Evolutionary conservation across 2,888 invertebrate species (phyloP).

Genomic region (Sinohyriopsis cumingii): DNA sequence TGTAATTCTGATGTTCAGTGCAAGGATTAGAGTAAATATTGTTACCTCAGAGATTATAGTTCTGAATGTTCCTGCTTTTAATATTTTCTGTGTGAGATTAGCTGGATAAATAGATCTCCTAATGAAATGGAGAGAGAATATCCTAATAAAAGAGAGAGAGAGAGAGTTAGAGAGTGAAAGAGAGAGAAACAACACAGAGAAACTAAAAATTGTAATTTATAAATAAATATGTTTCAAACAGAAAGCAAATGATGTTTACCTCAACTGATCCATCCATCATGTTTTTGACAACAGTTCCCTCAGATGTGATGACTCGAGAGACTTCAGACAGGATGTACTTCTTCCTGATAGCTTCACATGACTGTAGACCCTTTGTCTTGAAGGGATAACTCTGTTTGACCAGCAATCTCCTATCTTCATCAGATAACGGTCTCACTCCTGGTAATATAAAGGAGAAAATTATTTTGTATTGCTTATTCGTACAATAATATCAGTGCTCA

Average conservation of each 20-base stretch:
- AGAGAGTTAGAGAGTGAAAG: not conserved
- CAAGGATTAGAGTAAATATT: too few relatives aligned
- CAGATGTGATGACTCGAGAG: slow-evolving; percentile 65
- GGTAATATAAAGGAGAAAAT: slow-evolving; percentile 3
- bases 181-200: not conserved
- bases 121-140: not conserved
- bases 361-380: slow-evolving; percentile 63
- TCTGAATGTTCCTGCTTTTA: too few relatives aligned
- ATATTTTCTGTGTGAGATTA: too few relatives aligned
- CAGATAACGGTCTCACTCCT: slow-evolving; percentile 57
- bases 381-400: slow-evolving; percentile 68
- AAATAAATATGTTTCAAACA: not conserved
- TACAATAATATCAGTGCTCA: not conserved
- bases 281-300: slow-evolving; percentile 69
- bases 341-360: slow-evolving; percentile 57
- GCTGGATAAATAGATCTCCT: too few relatives aligned
- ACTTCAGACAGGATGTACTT: slow-evolving; percentile 61
- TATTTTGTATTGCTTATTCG: not conserved
- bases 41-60: too few relatives aligned
- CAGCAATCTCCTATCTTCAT: slow-evolving; percentile 56
- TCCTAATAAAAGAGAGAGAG: not conserved
- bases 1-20: too few relatives aligned
- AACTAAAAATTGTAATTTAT: not conserved
- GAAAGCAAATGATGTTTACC: slow-evolving; percentile 42
- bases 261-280: slow-evolving; percentile 68